phyloP scores from a whole-genome alignment of 2,113 vertebrate species.

The Xiphias gladius region DNA sequence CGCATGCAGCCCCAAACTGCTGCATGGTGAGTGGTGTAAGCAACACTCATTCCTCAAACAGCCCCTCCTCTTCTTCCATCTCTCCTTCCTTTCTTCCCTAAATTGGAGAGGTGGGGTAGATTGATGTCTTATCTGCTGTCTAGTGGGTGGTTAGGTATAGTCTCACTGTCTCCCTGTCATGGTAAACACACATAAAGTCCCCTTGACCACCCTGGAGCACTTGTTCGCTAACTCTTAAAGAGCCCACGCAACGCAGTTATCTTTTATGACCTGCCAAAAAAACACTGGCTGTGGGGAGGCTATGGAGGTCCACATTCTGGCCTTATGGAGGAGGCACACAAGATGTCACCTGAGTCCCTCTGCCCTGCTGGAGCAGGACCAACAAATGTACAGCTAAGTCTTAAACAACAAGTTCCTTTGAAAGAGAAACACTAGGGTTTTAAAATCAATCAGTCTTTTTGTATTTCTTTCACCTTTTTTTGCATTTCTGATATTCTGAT shows the following conservation, averaged over 20 bases:
- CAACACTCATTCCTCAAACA: conserved; percentile 32
- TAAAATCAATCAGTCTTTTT: no score
- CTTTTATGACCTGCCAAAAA: conserved; percentile 88
- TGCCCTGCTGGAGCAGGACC: conserved; percentile 20
- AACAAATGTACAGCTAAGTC: conserved; percentile 9
- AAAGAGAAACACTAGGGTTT: no score
- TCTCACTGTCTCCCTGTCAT: conserved; percentile 68
- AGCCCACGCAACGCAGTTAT: conserved; percentile 85
- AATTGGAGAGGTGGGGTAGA: conserved; percentile 61
- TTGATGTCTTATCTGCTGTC: conserved; percentile 67
- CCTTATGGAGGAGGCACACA: conserved; percentile 30
- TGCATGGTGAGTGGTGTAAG: conserved; percentile 1
- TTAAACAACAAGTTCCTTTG: conserved; percentile 5
- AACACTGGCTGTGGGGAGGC: conserved; percentile 78
- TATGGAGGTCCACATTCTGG: conserved; percentile 53
- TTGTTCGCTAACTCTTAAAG: conserved; percentile 82
- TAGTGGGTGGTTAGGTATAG: conserved; percentile 53
- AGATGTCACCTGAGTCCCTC: conserved; percentile 56
- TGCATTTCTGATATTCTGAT: not conserved
- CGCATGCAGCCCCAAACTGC: conserved; percentile 16
- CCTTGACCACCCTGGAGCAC: conserved; percentile 81
- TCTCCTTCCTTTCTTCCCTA: conserved; percentile 45
- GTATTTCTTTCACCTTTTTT: not conserved
- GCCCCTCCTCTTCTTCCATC: conserved; percentile 20
- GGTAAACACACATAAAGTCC: conserved; percentile 74